phyloP scores from a whole-genome alignment of 1,140 invertebrate species.

The Drosophila kikkawai region DNA sequence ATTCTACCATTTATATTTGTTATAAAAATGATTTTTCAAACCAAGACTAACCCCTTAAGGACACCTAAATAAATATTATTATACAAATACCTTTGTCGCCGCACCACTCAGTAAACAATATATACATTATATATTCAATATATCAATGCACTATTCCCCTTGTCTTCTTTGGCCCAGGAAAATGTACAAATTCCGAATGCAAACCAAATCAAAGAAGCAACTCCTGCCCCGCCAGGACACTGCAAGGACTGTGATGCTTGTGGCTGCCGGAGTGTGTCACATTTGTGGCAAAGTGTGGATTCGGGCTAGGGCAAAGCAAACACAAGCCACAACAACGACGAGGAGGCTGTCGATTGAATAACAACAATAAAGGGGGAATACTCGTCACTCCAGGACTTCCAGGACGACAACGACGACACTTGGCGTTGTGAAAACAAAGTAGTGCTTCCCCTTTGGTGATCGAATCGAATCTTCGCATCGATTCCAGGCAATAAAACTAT shows the following conservation, averaged over 20 bases:
- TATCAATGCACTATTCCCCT: neutral
- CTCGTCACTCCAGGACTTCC: neutral
- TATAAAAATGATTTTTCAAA: neutral
- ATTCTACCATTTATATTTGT: neutral
- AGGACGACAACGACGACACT: neutral
- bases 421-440: slow-evolving; percentile 8
- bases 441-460: slow-evolving; percentile 7
- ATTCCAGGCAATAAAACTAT: slow-evolving; percentile 15
- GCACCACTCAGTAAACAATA: neutral
- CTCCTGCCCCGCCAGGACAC: neutral
- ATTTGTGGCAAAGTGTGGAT: slow-evolving; percentile 15
- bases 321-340: slow-evolving; percentile 20
- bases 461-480: neutral
- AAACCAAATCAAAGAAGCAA: slow-evolving; percentile 14
- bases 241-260: slow-evolving; percentile 1
- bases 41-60: neutral
- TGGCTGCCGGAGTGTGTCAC: slow-evolving; percentile 26
- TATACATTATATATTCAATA: slow-evolving; percentile 1
- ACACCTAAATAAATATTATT: neutral
- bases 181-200: slow-evolving; percentile 26
- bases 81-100: neutral
- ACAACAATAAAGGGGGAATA: slow-evolving; percentile 14
- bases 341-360: slow-evolving; percentile 20
- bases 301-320: slow-evolving; percentile 10
- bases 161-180: neutral